Base-by-base conservation (phyloP, 2,888 invertebrate species). In the Drosophila ezoana region DNA sequence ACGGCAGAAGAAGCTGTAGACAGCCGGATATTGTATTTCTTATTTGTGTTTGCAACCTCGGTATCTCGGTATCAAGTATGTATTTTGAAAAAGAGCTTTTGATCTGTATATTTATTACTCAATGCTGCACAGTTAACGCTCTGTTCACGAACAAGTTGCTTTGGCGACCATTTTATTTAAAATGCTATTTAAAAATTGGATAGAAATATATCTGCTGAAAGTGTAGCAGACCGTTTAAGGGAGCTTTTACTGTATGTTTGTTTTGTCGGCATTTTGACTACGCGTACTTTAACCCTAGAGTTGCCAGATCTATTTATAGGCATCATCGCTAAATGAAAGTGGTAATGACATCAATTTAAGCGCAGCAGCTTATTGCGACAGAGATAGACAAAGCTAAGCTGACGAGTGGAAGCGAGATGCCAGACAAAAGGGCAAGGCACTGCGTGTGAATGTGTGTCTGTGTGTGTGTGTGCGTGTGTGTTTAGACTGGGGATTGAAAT, bases 321-420 rank as follows among this genome's bases (percentile, higher is more conserved):
- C 16, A n/a, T 10, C 16, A n/a, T 53, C 33, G 44, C 53, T 78
- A 73, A 87, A 86, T 88, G 77, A 79, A 85, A 89, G 73, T 87
- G 87, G 67, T 90, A 89, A 90, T 84, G 84, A 86, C 74, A 86
- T 84, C 84, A 90, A 90, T 89, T 90, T 76, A 67, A 49, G 13
- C 14, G 11, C 14, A 13, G 11, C 14, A 13, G 23, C 28, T 4
- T 8, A 28, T 28, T 28, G 52, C 38, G 40, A 52, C 8, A 40
- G 49, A 51, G 49, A 37, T 37, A 11, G 16, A 43, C 35, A 33
- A 11, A 37, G 38, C 38, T 13, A 10, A 16, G 13, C 20, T 13
- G 1, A 8, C 9, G 37, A 23, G 49, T 32, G n/a, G 10, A 44
- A 41, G 41, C n/a, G 14, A 56, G 28, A 60, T 41, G 41, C 8